Conservation (phyloP, 2,113 vertebrate species). For the Pachyramphus minor region DNA sequence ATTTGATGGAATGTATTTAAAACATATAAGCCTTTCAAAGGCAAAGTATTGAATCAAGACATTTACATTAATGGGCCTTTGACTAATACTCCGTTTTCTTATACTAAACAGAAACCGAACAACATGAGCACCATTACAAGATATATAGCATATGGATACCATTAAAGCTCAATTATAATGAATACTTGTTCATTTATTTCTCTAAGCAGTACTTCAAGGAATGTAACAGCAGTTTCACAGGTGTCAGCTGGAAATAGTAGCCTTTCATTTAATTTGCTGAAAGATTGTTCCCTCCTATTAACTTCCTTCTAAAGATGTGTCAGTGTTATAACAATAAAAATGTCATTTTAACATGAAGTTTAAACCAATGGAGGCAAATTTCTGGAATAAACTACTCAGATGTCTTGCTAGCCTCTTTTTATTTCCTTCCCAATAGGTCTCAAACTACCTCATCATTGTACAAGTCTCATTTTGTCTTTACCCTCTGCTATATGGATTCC, state of each 20-base stretch:
- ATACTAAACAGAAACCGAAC: not conserved
- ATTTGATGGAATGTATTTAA: not conserved
- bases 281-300: slow-evolving; percentile 52
- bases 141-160: slow-evolving; percentile 33
- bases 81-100: not conserved
- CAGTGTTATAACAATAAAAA: slow-evolving; percentile 42
- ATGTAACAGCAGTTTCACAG: not conserved
- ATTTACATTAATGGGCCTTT: slow-evolving; percentile 32
- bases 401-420: not conserved
- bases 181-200: slow-evolving; percentile 45
- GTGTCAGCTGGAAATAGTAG: slow-evolving; percentile 42
- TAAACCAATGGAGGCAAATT: slow-evolving; percentile 41
- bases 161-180: slow-evolving; percentile 36
- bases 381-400: slow-evolving; percentile 42
- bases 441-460: not conserved
- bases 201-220: slow-evolving; percentile 12
- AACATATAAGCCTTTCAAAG: not conserved
- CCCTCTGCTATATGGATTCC: not conserved
- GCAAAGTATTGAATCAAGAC: not conserved
- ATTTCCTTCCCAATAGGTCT: not conserved
- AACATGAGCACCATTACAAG: slow-evolving; percentile 20
- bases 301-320: slow-evolving; percentile 25
- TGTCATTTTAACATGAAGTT: slow-evolving; percentile 5
- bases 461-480: not conserved
- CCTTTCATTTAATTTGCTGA: slow-evolving; percentile 44